Percentiles rank a stretch among this genome's conserved stretches.
phyloP scores from a whole-genome alignment of 1,140 invertebrate species.

The Littorina saxatilis region DNA sequence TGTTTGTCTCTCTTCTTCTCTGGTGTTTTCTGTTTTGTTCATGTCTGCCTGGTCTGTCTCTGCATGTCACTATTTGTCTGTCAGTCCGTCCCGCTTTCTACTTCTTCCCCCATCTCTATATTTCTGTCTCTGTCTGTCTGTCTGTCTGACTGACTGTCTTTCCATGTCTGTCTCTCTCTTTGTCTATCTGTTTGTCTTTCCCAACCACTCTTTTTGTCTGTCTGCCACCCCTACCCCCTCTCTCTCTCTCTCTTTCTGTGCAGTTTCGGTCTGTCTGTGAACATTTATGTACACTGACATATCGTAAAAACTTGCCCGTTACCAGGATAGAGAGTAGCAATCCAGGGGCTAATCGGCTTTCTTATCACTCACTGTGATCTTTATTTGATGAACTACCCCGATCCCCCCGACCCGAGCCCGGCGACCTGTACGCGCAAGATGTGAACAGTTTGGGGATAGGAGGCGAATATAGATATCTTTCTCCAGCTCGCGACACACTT shows the following conservation, averaged over 20 bases:
- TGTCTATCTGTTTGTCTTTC: background rate
- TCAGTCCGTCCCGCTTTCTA: too few species aligned
- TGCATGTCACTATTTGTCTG: too few species aligned
- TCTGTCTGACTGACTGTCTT: background rate
- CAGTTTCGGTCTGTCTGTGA: too few species aligned
- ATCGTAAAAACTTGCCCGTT: background rate
- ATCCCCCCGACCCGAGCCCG: background rate
- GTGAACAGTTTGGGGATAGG: too few species aligned
- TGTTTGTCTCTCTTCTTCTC: too few species aligned
- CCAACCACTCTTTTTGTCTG: too few species aligned
- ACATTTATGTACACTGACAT: too few species aligned
- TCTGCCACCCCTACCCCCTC: background rate
- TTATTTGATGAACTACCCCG: slow-evolving; percentile 2
- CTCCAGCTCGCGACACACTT: too few species aligned
- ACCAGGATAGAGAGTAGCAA: slow-evolving; percentile 14
- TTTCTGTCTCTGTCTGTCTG: slow-evolving; percentile 11
- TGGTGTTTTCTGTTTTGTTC: too few species aligned
- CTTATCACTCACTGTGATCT: background rate
- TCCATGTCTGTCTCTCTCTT: slow-evolving; percentile 13
- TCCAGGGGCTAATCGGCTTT: background rate
- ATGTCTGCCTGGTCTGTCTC: too few species aligned
- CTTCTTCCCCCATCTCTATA: background rate
- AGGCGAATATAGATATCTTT: too few species aligned
- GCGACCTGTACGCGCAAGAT: too few species aligned
- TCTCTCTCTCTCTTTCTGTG: slow-evolving; percentile 15